A percentile compares a stretch with the other conserved stretches of the same genome.
Conservation (phyloP, 2,113 vertebrate species). For the Numenius arquata region DNA sequence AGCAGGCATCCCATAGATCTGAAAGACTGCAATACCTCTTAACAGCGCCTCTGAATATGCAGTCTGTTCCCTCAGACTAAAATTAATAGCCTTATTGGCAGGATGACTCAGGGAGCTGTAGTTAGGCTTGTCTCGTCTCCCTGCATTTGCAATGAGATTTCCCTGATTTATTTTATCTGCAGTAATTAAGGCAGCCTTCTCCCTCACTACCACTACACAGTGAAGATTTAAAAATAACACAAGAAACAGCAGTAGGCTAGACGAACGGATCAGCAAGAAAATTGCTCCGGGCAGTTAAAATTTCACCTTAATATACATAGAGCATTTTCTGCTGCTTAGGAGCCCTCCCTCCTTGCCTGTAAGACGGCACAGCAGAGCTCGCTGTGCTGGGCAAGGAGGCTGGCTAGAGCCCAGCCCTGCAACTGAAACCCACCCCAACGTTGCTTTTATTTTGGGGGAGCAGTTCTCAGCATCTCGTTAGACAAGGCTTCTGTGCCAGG, state of each 20-base stretch:
- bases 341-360: neutral
- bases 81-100: conserved; percentile 50
- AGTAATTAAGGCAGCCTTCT: conserved; percentile 71
- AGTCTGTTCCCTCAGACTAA: neutral
- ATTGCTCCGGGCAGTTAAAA: neutral
- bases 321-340: neutral
- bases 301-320: neutral
- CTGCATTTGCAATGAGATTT: conserved; percentile 64
- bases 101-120: conserved; percentile 64
- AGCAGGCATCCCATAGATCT: neutral
- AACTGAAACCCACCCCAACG: neutral
- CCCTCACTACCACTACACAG: neutral
- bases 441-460: neutral
- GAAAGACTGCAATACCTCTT: neutral
- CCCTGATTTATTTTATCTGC: conserved; percentile 77
- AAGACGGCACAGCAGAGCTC: neutral
- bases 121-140: conserved; percentile 15
- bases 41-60: neutral
- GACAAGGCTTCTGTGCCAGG: neutral
- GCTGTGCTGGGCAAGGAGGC: neutral
- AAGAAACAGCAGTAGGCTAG: neutral
- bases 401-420: neutral
- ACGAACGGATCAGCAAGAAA: neutral
- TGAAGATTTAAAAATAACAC: conserved; percentile 55
- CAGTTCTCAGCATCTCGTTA: neutral